phyloP scores from a whole-genome alignment of 2,888 invertebrate species.

The Polydrusus tereticollis region DNA sequence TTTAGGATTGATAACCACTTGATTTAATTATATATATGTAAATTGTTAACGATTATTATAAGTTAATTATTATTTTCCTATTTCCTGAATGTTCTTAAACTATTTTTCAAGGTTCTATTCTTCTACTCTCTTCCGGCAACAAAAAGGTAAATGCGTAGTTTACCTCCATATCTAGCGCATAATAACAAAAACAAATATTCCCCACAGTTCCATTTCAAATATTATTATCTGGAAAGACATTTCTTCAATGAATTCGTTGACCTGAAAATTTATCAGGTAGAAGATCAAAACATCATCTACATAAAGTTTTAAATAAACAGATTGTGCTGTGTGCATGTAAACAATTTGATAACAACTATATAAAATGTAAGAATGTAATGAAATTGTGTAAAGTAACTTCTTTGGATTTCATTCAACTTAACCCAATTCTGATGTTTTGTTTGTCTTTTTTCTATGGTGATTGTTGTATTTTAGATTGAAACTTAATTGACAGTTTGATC shows the following conservation, averaged over 20 bases:
- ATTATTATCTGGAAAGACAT: constrained; percentile 12
- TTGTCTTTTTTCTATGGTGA: background rate
- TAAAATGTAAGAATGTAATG: background rate
- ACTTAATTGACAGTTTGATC: too few relatives aligned
- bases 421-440: too few relatives aligned
- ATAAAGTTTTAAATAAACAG: constrained; percentile 21
- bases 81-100: constrained; percentile 4
- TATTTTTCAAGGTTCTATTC: background rate
- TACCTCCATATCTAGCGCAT: background rate
- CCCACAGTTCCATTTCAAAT: background rate
- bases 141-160: constrained; percentile 10
- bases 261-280: constrained; percentile 27
- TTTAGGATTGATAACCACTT: too few relatives aligned
- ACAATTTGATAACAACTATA: background rate
- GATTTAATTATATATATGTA: too few relatives aligned
- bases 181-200: background rate
- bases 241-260: constrained; percentile 35
- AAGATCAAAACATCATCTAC: constrained; percentile 30
- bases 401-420: constrained; percentile 6
- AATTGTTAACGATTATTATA: background rate
- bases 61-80: background rate
- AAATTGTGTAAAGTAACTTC: background rate
- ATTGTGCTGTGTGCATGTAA: background rate
- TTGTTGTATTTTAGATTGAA: too few relatives aligned
- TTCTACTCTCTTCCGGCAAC: constrained; percentile 5